Evolutionary conservation across 2,113 vertebrate species (phyloP), one percentile per base, ranked within the genome.

Genomic region (Malurus alboscapulatus): DNA sequence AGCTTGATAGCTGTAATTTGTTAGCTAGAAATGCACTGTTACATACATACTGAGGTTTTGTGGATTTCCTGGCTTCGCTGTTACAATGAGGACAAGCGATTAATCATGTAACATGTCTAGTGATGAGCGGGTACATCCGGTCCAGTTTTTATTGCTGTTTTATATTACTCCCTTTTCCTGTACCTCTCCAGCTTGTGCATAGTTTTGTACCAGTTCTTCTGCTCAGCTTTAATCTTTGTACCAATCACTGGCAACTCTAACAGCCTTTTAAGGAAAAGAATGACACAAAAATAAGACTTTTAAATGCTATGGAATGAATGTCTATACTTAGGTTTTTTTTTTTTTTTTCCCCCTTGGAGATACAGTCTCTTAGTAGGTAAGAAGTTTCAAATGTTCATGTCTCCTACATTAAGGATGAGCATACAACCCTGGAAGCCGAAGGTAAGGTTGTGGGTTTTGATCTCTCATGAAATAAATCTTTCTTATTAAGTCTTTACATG

Each of bases 31-130:
- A 90, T 95, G 94, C 90, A 73, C 77, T 81, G 16, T 94, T 96
- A 93, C 96, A 96, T 92, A 94, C 92, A 87, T 92, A 75, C 59
- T 93, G 93, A 87, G 94, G 94, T 93, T 96, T 96, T 95, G 95
- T 95, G 96, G 94, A 95, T 95, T 96, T 96, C 95, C 96, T 96
- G 96, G 83, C 90, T 92, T 94, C 83, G 30, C 66, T 92, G 66
- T 71, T 96, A 84, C 50, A 84, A 68, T 92, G 95, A 95, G 94
- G 95, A 88, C 92, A 94, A 97, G 94, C 40, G 94, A 95, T 97
- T 95, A 96, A 97, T 96, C 94, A 73, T 95, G 80, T 92, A 96
- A 74, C 24, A 7, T 92, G 75, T 92, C 76, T 90, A 94, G 83
- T 80, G 93, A 92, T 10, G 82, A 94, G 89, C 71, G 84, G 94